A percentile compares a stretch with the other conserved stretches of the same genome.
phyloP scores from a whole-genome alignment of 2,113 vertebrate species.

The Corvus moneduloides region DNA sequence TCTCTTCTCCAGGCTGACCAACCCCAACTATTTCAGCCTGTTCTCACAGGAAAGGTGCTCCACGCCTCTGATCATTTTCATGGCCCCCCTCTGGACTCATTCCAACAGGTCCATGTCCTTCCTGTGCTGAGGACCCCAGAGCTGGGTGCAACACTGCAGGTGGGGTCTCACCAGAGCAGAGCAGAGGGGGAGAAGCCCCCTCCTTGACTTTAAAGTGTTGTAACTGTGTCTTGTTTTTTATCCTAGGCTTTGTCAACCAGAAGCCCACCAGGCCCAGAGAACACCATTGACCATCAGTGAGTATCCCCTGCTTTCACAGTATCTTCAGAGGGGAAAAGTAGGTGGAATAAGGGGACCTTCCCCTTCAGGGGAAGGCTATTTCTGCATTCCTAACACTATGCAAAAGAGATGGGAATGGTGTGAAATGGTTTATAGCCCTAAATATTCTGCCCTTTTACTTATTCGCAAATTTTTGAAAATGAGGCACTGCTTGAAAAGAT shows the following conservation, averaged over 20 bases:
- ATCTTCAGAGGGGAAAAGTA: not conserved
- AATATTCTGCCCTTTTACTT: not conserved
- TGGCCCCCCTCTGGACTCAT: fast-evolving
- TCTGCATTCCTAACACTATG: not conserved
- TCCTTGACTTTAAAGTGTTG: not conserved
- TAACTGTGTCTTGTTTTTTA: not conserved
- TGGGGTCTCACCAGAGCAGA: not conserved
- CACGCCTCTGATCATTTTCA: fast-evolving
- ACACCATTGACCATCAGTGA: constrained; percentile 46
- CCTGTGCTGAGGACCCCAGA: not conserved
- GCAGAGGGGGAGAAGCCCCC: not conserved
- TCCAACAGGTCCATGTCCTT: not conserved
- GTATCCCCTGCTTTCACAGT: not conserved
- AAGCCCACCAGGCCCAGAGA: not conserved
- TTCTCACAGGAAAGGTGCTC: not conserved
- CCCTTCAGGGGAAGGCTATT: not conserved
- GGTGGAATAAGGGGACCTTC: not conserved
- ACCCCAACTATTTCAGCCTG: not conserved
- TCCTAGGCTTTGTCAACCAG: constrained; percentile 44
- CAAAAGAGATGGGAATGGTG: not conserved
- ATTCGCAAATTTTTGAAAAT: not conserved
- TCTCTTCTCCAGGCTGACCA: not conserved
- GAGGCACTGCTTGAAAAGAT: not conserved
- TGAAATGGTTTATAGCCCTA: not conserved
- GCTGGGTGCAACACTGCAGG: not conserved